phyloP scores from a whole-genome alignment of 2,888 invertebrate species.

The Synanthedon tipuliformis region DNA sequence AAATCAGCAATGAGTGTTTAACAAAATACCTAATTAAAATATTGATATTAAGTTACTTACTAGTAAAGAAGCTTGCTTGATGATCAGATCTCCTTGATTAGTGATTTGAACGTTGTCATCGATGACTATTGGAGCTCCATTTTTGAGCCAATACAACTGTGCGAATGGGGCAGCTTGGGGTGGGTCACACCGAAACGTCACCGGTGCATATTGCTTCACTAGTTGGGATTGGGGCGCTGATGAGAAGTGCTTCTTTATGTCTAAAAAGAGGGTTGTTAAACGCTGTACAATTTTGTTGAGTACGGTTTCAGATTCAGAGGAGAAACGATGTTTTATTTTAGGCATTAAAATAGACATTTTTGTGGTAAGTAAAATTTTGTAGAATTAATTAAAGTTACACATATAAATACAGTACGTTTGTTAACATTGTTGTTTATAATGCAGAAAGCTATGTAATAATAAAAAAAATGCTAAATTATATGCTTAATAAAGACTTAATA shows the following conservation, averaged over 20 bases:
- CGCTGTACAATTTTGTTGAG: no score
- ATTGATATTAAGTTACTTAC: conserved; percentile 26
- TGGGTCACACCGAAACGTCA: conserved; percentile 88
- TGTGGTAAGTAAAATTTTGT: no score
- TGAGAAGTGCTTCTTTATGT: conserved; percentile 90
- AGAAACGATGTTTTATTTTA: no score
- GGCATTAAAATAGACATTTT: no score
- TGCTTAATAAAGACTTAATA: no score
- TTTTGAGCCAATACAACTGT: conserved; percentile 86
- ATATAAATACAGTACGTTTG: no score
- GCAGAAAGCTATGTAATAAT: no score
- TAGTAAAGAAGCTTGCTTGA: conserved; percentile 85
- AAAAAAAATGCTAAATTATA: no score
- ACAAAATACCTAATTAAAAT: background rate
- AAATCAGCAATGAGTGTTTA: no score
- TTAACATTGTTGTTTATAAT: no score
- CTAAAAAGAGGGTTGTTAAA: conserved; percentile 48
- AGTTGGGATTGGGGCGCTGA: conserved; percentile 86
- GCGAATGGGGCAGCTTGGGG: conserved; percentile 91
- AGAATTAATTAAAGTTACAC: no score
- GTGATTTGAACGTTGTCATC: conserved; percentile 80
- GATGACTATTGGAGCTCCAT: conserved; percentile 75
- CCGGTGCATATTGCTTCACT: conserved; percentile 86
- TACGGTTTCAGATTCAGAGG: no score
- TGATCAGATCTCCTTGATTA: conserved; percentile 84